Conservation (phyloP, 2,113 vertebrate species). For the Oryzias melastigma region DNA sequence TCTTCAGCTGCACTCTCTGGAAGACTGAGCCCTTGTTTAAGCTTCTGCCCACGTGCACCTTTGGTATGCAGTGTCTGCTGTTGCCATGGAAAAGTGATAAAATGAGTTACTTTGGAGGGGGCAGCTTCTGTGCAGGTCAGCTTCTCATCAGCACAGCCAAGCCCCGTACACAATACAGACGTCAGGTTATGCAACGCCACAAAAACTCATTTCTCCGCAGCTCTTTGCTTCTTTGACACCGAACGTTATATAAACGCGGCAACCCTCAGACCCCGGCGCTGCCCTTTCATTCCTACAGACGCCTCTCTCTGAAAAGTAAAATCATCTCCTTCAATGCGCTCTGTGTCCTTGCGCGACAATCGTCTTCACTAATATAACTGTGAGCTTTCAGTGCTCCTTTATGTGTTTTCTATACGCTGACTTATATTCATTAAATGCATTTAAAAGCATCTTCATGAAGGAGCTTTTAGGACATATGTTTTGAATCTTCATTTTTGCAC, state of each 20-base stretch:
- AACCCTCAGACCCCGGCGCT: neutral
- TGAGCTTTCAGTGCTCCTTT: too few species aligned
- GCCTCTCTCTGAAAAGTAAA: conserved; percentile 23
- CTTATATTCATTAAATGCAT: too few species aligned
- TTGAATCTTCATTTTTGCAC: too few species aligned
- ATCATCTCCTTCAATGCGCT: neutral
- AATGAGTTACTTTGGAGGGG: conserved; percentile 46
- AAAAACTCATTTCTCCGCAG: conserved; percentile 12
- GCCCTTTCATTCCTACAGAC: conserved; percentile 14
- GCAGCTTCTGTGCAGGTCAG: conserved; percentile 57
- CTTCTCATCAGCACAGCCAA: conserved; percentile 26
- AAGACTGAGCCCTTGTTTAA: conserved; percentile 72
- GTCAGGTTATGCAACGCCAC: conserved; percentile 18
- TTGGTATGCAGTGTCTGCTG: conserved; percentile 74
- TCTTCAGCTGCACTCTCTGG: conserved; percentile 45
- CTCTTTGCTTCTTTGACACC: conserved; percentile 15
- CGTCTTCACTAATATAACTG: too few species aligned
- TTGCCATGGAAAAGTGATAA: conserved; percentile 73
- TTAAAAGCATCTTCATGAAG: too few species aligned
- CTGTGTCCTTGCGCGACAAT: too few species aligned
- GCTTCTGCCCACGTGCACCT: conserved; percentile 73
- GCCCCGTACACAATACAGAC: conserved; percentile 22
- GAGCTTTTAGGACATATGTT: too few species aligned
- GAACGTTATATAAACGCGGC: neutral
- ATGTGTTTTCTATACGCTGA: too few species aligned